Evolutionary conservation across 2,113 vertebrate species (phyloP).

Genomic region (Gymnobelideus leadbeateri): DNA sequence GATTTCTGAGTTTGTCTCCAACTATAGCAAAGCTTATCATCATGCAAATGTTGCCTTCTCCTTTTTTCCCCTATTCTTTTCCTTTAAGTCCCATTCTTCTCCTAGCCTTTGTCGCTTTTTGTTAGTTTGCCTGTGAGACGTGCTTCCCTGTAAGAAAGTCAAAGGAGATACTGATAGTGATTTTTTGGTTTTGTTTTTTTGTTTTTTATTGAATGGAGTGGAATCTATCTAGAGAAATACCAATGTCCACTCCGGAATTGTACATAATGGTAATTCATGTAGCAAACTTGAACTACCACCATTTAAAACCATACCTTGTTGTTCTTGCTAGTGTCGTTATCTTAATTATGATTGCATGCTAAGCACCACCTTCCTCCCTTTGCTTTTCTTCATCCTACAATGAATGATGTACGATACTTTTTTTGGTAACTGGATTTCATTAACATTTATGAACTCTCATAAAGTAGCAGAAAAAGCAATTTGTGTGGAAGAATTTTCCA

Average conservation of each 20-base stretch:
- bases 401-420: conserved; percentile 82
- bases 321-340: conserved; percentile 55
- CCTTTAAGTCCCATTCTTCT: neutral
- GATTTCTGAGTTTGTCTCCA: neutral
- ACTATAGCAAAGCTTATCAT: neutral
- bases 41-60: neutral
- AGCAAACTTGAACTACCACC: neutral
- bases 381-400: conserved; percentile 71
- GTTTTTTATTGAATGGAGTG: neutral
- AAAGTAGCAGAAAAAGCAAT: conserved; percentile 79
- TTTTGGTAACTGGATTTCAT: conserved; percentile 80
- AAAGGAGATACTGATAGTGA: neutral
- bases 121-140: neutral
- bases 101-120: neutral
- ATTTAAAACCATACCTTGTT: conserved; percentile 13
- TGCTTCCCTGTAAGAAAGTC: neutral
- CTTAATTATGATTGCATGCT: conserved; percentile 69
- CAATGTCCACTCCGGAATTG: neutral
- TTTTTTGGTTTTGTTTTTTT: neutral
- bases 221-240: neutral
- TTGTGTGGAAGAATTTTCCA: conserved; percentile 81
- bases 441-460: conserved; percentile 79
- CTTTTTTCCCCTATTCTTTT: neutral
- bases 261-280: fast-evolving
- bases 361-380: conserved; percentile 66